Conservation (phyloP, 2,888 invertebrate species). For the Diploptera punctata region DNA sequence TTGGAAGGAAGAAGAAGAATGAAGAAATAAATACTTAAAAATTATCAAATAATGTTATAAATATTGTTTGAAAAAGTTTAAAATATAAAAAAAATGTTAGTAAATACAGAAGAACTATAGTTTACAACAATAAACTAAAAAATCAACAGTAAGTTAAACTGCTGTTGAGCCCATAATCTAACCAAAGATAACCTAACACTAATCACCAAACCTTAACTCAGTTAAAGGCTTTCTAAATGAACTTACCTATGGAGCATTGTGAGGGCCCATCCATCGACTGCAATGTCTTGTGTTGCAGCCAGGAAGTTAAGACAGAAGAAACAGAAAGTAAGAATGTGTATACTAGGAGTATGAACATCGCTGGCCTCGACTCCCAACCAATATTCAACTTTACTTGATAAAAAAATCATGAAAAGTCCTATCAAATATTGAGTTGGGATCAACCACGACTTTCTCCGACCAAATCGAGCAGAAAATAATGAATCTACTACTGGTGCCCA, state of each 20-base stretch:
- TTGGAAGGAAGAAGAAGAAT: too few species aligned
- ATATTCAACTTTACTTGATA: constrained; percentile 77
- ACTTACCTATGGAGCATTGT: constrained; percentile 92
- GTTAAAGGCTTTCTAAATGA: too few species aligned
- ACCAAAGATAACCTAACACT: too few species aligned
- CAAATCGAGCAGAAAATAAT: constrained; percentile 81
- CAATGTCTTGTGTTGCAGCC: constrained; percentile 99
- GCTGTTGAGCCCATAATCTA: too few species aligned
- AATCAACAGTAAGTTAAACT: too few species aligned
- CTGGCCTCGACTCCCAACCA: constrained; percentile 73
- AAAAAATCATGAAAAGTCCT: constrained; percentile 86
- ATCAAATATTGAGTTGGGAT: constrained; percentile 93
- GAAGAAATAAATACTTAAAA: too few species aligned
- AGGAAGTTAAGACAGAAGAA: constrained; percentile 95
- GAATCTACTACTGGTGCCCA: constrained; percentile 99
- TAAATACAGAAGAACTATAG: too few species aligned
- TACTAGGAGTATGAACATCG: constrained; percentile 63
- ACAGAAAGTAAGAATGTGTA: constrained; percentile 77
- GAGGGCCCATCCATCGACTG: constrained; percentile 99
- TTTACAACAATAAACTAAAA: too few species aligned
- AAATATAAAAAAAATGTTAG: too few species aligned
- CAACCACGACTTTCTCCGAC: constrained; percentile 94
- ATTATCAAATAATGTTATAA: too few species aligned
- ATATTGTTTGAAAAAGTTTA: too few species aligned
- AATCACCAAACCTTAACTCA: too few species aligned